Percentiles rank a stretch among this genome's conserved stretches.
Evolutionary conservation across 1,140 invertebrate genomes (phyloP).

Genomic region (Trichonephila clavipes): DNA sequence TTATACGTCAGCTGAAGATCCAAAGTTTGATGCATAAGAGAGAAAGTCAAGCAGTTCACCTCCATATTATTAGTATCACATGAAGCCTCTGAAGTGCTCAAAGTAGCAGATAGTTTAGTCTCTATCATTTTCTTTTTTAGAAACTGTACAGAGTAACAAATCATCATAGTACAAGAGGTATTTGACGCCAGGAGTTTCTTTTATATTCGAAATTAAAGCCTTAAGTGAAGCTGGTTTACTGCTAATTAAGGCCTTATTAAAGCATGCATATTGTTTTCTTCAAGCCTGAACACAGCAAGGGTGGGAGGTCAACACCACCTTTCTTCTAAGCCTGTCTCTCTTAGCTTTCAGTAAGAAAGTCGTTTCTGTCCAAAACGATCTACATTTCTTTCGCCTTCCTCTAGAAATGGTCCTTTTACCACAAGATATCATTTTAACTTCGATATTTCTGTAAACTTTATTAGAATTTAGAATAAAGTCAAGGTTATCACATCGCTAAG

Average conservation of each 20-base stretch:
- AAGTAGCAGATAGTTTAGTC: too few species aligned
- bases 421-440: not conserved
- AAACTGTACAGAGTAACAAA: not conserved
- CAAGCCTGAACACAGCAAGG: not conserved
- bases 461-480: constrained; percentile 4
- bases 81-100: not conserved
- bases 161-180: constrained; percentile 39
- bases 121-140: not conserved
- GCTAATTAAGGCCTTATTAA: not conserved
- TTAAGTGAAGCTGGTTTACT: not conserved
- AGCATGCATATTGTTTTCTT: not conserved
- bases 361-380: not conserved
- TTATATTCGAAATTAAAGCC: not conserved
- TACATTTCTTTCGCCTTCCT: constrained; percentile 23
- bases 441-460: not conserved
- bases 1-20: not conserved
- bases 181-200: not conserved
- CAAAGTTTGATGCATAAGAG: not conserved
- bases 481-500: not conserved
- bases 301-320: not conserved
- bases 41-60: not conserved
- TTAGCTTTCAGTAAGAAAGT: not conserved
- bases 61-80: not conserved
- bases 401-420: not conserved
- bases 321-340: constrained; percentile 18